Base-by-base conservation (phyloP, 2,797 vertebrate genomes). In the Spizella passerina region DNA sequence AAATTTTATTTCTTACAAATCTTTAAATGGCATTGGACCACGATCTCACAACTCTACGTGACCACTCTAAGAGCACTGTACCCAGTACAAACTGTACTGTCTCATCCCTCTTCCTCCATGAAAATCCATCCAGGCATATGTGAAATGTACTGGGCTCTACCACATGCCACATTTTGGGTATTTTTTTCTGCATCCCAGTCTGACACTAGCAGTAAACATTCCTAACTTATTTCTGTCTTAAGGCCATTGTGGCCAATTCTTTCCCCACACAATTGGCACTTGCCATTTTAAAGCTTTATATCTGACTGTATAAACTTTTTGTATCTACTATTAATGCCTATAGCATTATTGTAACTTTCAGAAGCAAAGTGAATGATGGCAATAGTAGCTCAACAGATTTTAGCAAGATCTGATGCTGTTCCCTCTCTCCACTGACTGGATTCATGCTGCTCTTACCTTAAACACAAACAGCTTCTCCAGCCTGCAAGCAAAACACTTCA, bases 201-300 rank as follows among this genome's bases (percentile, higher is more conserved):
- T 64, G 44, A 80, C 6, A 6, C 43, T 44, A 69, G 34, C 5
- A 47, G 30, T 9, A 60, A 46, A 22, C 23, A 57, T 41, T 75
- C 63, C 49, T 76, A 38, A 61, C 8, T 57, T 76, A 24, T 6
- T 50, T 34, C 34, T 73, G 59, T 61, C 59, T 56, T 65, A 39
- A 59, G 32, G 53, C 44, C 38, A 10, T 0, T 0, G 6, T 29
- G 23, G 38, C 66, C n/a, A 32, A 39, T 24, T 63, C n/a, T 10
- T 52, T 69, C 21, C 34, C 41, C 12, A 6, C 0, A 4, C 12
- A 30, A 18, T 0, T 39, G 24, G 24, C 10, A 38, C 47, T 69
- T 78, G 50, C 27, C 6, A 2, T 50, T 87, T 59, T 39, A 49
- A n/a, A 68, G 34, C 39, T 64, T 82, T 17, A 0, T 43, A 34